These are phyloP conservation scores for Alca torda DNA, from an alignment of 2,797 vertebrate species.

Conservation along the genomic window DNA sequence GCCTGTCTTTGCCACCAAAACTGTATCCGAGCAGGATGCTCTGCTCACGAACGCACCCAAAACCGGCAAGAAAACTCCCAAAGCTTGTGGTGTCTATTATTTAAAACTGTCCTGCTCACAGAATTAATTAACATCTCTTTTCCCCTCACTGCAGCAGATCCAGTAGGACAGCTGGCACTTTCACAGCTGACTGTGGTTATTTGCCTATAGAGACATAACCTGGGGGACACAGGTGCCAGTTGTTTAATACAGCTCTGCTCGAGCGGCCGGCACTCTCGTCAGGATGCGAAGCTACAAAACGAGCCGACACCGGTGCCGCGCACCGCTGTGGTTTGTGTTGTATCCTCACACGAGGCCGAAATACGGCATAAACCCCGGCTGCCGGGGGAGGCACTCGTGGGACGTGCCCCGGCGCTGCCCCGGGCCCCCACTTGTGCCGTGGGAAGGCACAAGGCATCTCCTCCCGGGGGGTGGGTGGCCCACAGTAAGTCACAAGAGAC, in stretches of 20 bases:
- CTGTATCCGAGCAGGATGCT: neutral
- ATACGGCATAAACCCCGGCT: rapidly evolving
- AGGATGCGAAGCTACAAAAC: neutral
- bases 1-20: neutral
- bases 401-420: neutral
- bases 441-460: slow-evolving; percentile 49
- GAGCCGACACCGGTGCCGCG: too few species aligned
- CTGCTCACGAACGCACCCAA: neutral
- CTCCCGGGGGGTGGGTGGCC: neutral
- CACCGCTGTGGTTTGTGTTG: neutral
- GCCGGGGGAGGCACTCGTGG: neutral
- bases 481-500: slow-evolving; percentile 66
- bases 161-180: neutral
- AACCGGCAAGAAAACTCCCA: neutral
- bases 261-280: neutral
- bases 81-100: neutral
- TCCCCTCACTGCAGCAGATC: neutral
- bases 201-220: neutral
- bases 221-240: neutral
- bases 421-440: neutral
- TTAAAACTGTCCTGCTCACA: neutral
- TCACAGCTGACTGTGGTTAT: neutral
- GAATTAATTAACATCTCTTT: neutral
- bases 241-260: neutral
- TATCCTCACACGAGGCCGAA: neutral